Base-by-base conservation (phyloP, 1,140 invertebrate genomes). In the Camponotus floridanus region DNA sequence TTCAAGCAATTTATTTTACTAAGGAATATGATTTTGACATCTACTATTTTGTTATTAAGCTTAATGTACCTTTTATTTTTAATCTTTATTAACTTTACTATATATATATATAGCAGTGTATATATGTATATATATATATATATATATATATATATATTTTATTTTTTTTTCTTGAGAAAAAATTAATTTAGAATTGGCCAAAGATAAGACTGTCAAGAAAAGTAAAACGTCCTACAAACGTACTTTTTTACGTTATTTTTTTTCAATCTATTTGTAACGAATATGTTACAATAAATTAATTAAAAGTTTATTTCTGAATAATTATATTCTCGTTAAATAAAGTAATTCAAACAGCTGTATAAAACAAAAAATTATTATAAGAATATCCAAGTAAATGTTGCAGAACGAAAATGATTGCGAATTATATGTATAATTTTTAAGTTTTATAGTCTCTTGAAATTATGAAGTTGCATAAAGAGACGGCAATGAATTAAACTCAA, bases 391-490 rank as follows among this genome's bases (percentile, higher is more conserved):
- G 65, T 65, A 51, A 79, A 79, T 68, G 62, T 45, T 51, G 33
- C 33, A 55, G 31, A 51, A 67, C 39, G 11, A 78, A 45, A 64
- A 65, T n/a, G 26, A 80, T 80, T 68, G 76, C 62, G 8, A 55
- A 79, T 79, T 68, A 68, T 80, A 33, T 67, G 45, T 67, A 67
- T 55, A 79, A 62, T 80, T 80, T 45, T 80, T 48, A 42, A 67
- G 62, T 80, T 80, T 80, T 80, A 80, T 80, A 68, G n/a, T 55
- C 42, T 80, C 64, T 68, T 65, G 64, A 45, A 80, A 80, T 80
- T 80, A 80, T 68, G 33, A 68, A 68, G 76, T 39, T 68, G 55
- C 26, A 74, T 73, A 74, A 83, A 74, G 55, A 45, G 51, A 74
- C 39, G 68, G 57, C 79, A 73, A 83, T 83, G 45, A 74, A 83